phyloP scores from a whole-genome alignment of 1,140 invertebrate genomes.

The Trichomalopsis sarcophagae region DNA sequence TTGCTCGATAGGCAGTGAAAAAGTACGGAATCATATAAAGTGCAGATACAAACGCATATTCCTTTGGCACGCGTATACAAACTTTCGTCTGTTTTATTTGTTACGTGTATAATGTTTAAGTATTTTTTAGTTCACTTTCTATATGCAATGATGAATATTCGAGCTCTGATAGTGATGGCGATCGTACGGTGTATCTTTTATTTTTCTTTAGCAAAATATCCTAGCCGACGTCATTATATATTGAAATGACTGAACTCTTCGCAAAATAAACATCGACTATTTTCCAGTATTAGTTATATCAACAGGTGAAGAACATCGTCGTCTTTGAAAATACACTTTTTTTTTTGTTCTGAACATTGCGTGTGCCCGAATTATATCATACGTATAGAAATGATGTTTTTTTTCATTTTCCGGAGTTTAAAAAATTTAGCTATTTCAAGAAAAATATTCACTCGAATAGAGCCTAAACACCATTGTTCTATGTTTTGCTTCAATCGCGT shows the following conservation, averaged over 20 bases:
- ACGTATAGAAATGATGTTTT: slow-evolving; percentile 46
- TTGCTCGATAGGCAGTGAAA: slow-evolving; percentile 44
- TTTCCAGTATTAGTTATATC: slow-evolving; percentile 36
- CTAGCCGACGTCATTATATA: slow-evolving; percentile 42
- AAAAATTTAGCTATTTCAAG: slow-evolving; percentile 50
- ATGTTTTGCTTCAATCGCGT: slow-evolving; percentile 42
- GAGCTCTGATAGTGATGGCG: neutral
- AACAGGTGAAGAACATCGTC: slow-evolving; percentile 16
- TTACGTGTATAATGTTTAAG: slow-evolving; percentile 6
- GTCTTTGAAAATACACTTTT: slow-evolving; percentile 44
- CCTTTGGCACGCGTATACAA: slow-evolving; percentile 48
- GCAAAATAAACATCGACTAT: slow-evolving; percentile 51
- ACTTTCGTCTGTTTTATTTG: slow-evolving; percentile 30
- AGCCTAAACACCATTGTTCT: slow-evolving; percentile 47
- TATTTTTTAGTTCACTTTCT: slow-evolving; percentile 14
- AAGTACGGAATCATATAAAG: slow-evolving; percentile 43
- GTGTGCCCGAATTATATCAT: slow-evolving; percentile 31
- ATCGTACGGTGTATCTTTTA: slow-evolving; percentile 19
- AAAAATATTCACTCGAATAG: slow-evolving; percentile 49
- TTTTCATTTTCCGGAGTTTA: slow-evolving; percentile 40
- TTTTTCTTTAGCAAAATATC: slow-evolving; percentile 48
- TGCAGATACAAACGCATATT: slow-evolving; percentile 41
- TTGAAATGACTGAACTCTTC: slow-evolving; percentile 40
- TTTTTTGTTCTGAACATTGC: slow-evolving; percentile 24
- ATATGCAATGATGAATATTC: slow-evolving; percentile 33